Evolutionary conservation across 2,888 invertebrate species (phyloP), one percentile per base, ranked within the genome.

Genomic region (Diaphora mendica): DNA sequence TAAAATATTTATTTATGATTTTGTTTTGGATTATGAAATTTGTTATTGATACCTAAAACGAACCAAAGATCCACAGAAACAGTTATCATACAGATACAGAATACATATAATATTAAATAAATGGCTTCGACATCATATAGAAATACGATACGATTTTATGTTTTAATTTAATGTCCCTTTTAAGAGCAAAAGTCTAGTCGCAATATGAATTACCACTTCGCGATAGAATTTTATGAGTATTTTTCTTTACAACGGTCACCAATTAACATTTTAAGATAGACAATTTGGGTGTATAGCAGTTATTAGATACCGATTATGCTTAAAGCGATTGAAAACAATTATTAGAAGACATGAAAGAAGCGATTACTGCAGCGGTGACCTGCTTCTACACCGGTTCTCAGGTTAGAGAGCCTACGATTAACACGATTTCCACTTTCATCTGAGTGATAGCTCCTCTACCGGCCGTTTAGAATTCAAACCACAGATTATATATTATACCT

Each of bases 381-480:
- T 73, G 78, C 79, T 80, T 84, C 73, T 59, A 81, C 78, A 82
- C 85, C 85, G 85, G 85, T 83, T 83, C 79, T 74, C 84, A 82
- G 71, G 48, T 42, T 79, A 81, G 82, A 85, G 80, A 84, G 86
- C 77, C 77, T 81, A 82, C 70, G 81, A 74, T 76, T 74, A 80
- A 88, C 88, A 88, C 85, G 86, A 88, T 90, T 90, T 89, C 89
- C 77, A 90, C 91, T 92, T 91, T 91, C 91, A 84, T 90, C 79
- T 83, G 79, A 88, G 88, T 85, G 82, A 88, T 82, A 80, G 76
- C 82, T 80, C 70, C 39, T 75, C 72, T 68, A 62, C 65, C 44
- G 70, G 66, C 51, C n/a, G 39, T 68, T 64, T 11, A 64, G n/a
- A 65, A 51, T 68, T 44, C 64, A 66, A 69, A 65, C 72, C 33